Base-by-base conservation (phyloP, 2,113 vertebrate genomes). In the Megalops atlanticus region DNA sequence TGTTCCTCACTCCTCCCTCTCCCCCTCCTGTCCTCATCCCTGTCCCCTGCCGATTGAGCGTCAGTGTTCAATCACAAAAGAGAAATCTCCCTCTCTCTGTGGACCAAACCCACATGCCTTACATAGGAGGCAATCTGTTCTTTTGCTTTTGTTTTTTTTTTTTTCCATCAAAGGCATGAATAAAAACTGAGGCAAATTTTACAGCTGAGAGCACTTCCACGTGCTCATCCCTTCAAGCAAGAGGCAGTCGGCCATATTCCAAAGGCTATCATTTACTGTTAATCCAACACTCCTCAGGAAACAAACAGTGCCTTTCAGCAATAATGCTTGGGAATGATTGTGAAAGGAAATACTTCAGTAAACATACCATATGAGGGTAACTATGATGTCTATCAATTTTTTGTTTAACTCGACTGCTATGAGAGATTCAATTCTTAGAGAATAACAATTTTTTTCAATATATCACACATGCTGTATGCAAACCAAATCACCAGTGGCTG, bases 101-200 rank as follows among this genome's bases (percentile, higher is more conserved):
- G 88, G 90, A 91, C 85, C 91, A 87, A 89, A 88, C 73, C 92
- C 92, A 93, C 93, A 93, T 92, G 93, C 90, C 90, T 90, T 85
- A 90, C 91, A 93, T 90, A 84, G 88, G 90, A 84, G 86, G 85
- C 93, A 96, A 95, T 93, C 92, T 94, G 93, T 90, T 92, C 40
- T 11, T 16, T 76, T 52, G 27, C 45, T 49, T 76, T 76, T 15
- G 3, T 11, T 4, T 52, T 76, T 83, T 88, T 47, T 0, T 84
- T 88, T 86, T 82, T 73, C 80, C 41, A 71, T 81, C 84, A 83
- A 86, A 90, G 90, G 71, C 78, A 71, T 2, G 24, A 78, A 84
- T 73, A 80, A 87, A 90, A 87, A 76, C 14, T 0, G 0, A 40
- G 79, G 41, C 43, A 86, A 24, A 43, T 85, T 84, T 87, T 86